These are phyloP conservation scores for Troides oblongomaculatus DNA, from an alignment of 2,888 invertebrate species.

Conservation along the genomic window DNA sequence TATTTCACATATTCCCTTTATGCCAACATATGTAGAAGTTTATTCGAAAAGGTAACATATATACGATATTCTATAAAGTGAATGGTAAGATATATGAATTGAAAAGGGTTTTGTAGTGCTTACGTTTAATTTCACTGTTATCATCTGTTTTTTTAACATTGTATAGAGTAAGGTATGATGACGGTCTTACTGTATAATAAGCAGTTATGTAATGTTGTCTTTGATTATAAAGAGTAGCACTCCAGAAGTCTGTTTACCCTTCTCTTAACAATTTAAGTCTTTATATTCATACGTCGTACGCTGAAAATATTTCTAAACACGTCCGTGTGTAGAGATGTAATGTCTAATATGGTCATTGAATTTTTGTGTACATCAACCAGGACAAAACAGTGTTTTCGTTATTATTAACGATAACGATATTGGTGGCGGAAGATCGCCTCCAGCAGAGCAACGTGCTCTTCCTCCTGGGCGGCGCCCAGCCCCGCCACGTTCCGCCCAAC, in stretches of 20 bases:
- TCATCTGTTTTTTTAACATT: no score
- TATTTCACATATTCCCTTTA: conserved; percentile 95
- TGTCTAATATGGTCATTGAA: not conserved
- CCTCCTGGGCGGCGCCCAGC: conserved; percentile 89
- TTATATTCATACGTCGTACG: no score
- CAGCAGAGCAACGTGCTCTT: conserved; percentile 89
- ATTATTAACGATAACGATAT: conserved; percentile 85
- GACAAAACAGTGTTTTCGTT: conserved; percentile 95
- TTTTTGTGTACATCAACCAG: conserved; percentile 55
- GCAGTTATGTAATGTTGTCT: no score
- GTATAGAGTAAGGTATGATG: no score
- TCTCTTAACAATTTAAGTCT: no score
- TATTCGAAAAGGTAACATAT: conserved; percentile 89
- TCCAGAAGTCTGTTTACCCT: no score
- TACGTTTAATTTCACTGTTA: no score
- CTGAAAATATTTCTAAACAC: no score
- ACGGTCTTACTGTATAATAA: no score
- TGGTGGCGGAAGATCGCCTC: conserved; percentile 81
- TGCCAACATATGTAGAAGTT: conserved; percentile 93
- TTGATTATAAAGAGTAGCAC: no score
- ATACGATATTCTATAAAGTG: not conserved
- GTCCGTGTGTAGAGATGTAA: not conserved
- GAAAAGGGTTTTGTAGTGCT: not conserved
- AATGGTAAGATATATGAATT: not conserved
- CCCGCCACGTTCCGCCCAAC: conserved; percentile 53